Conservation (phyloP, 2,113 vertebrate species). For the Menidia beryllina region DNA sequence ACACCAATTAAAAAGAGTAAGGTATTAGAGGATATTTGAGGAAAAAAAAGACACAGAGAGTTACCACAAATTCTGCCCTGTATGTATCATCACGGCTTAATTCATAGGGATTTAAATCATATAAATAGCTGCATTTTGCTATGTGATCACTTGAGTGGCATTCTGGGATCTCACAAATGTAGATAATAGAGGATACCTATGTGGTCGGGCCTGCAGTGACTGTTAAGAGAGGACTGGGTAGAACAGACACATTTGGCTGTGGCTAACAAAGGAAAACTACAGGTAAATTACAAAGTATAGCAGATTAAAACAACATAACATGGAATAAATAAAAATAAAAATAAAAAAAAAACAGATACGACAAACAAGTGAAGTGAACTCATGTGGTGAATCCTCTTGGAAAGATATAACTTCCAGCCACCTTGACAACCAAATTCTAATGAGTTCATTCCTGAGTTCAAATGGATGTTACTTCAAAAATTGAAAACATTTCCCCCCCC, state of each 20-base stretch:
- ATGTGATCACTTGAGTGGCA: too few species aligned
- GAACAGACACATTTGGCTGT: neutral
- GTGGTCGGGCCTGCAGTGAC: neutral
- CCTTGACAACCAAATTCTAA: conserved; percentile 10
- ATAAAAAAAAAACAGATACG: too few species aligned
- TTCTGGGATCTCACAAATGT: neutral
- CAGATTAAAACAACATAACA: too few species aligned
- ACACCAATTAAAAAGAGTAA: conserved; percentile 1
- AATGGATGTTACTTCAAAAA: neutral
- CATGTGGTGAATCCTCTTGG: neutral
- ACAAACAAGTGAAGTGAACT: too few species aligned
- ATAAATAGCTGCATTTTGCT: neutral
- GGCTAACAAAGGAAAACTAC: too few species aligned
- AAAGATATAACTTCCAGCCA: neutral
- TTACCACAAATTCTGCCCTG: neutral
- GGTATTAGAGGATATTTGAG: conserved; percentile 18
- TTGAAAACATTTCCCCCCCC: conserved; percentile 6
- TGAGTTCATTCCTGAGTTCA: conserved; percentile 4
- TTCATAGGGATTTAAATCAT: too few species aligned
- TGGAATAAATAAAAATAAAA: too few species aligned
- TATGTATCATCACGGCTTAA: neutral
- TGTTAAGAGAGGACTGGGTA: neutral
- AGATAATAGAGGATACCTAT: neutral
- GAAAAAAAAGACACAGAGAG: neutral
- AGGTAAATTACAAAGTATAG: too few species aligned